Evolutionary conservation across 2,888 invertebrate genomes (phyloP).

Genomic region (Entomobrya proxima): DNA sequence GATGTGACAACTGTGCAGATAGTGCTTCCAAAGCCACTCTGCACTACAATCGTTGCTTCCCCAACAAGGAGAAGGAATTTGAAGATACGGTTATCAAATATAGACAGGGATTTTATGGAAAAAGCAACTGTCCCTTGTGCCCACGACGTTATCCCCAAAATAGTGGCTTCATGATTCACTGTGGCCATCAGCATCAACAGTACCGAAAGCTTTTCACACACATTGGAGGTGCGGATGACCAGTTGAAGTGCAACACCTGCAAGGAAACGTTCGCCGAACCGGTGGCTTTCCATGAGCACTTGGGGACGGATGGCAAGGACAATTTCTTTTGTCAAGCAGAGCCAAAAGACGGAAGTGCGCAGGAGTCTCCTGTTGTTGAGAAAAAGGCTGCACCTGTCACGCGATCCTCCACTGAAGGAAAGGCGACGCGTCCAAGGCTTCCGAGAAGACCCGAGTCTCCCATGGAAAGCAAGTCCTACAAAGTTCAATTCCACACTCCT

Average conservation of each 20-base stretch:
- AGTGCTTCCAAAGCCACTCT: constrained; percentile 68
- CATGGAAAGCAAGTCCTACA: constrained; percentile 54
- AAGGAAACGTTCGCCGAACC: constrained; percentile 66
- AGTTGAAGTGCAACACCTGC: constrained; percentile 70
- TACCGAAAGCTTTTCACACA: constrained; percentile 69
- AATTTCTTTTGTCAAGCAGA: constrained; percentile 36
- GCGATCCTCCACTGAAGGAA: constrained; percentile 22
- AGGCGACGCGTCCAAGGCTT: not conserved
- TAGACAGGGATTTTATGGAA: constrained; percentile 74
- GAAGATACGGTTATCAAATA: constrained; percentile 71
- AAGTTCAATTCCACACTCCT: constrained; percentile 63
- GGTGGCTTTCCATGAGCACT: constrained; percentile 68
- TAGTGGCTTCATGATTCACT: constrained; percentile 73
- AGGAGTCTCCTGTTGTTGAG: not conserved
- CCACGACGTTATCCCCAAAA: constrained; percentile 70
- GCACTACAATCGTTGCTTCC: constrained; percentile 71
- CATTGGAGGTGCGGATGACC: constrained; percentile 63
- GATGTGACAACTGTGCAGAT: constrained; percentile 71
- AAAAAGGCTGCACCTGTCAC: constrained; percentile 19
- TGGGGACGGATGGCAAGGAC: not conserved
- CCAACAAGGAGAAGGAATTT: constrained; percentile 62
- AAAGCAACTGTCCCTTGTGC: constrained; percentile 72
- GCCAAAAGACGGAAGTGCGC: not conserved
- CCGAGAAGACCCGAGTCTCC: constrained; percentile 47
- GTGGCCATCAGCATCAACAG: constrained; percentile 71